phyloP scores from a whole-genome alignment of 2,113 vertebrate genomes.

The Odobenus rosmarus region DNA sequence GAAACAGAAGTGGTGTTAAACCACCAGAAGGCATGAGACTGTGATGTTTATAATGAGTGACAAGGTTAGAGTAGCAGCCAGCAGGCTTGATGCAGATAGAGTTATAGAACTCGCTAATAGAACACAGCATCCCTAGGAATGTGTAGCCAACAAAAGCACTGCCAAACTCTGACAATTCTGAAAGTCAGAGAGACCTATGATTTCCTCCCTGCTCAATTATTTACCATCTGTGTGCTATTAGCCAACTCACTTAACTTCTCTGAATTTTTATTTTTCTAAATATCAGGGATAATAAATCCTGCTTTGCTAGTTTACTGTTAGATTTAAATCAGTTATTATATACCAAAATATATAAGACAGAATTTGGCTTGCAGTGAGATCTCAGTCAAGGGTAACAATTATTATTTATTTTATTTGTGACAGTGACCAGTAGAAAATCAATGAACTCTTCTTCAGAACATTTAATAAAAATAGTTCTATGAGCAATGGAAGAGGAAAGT shows the following conservation, averaged over 20 bases:
- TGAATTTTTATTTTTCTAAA: not conserved
- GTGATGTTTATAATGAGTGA: not conserved
- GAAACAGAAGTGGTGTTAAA: not conserved
- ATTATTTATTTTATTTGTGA: not conserved
- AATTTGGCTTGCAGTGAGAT: not conserved
- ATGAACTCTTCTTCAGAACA: not conserved
- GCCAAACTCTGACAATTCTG: not conserved
- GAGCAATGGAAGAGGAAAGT: not conserved
- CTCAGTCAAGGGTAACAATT: not conserved
- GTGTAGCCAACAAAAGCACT: rapidly evolving
- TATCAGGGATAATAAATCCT: not conserved
- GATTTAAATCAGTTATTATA: not conserved
- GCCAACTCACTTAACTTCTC: not conserved
- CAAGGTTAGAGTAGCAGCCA: not conserved
- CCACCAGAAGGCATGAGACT: not conserved
- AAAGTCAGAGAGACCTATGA: not conserved
- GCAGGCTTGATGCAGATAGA: not conserved
- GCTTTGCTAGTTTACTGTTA: not conserved
- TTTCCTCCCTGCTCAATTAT: not conserved
- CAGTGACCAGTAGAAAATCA: not conserved
- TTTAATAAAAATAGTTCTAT: not conserved
- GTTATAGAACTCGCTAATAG: not conserved
- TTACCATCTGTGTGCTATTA: not conserved
- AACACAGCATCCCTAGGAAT: rapidly evolving
- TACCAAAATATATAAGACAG: not conserved